A percentile compares a stretch with the other conserved stretches of the same genome.
phyloP scores from a whole-genome alignment of 2,113 vertebrate genomes.

The Carassius auratus region DNA sequence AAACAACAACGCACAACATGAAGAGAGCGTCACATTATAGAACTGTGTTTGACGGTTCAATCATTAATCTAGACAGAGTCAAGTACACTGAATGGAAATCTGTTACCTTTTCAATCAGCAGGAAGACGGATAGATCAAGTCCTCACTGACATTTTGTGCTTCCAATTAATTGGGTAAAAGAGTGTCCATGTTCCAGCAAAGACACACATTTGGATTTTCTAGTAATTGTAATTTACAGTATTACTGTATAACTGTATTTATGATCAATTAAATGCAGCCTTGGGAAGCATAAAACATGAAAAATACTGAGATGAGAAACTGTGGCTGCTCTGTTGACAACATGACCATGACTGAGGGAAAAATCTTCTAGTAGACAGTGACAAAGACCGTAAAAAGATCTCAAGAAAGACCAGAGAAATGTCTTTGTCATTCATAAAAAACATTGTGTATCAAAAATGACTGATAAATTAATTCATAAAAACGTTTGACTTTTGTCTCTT shows the following conservation, averaged over 20 bases:
- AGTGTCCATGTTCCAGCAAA: not conserved
- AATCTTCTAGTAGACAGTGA: too few species aligned
- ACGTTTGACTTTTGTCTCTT: constrained; percentile 48
- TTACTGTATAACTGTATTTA: not conserved
- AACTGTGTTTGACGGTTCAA: not conserved
- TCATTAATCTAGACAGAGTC: not conserved
- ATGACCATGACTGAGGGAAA: constrained; percentile 14
- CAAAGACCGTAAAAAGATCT: not conserved
- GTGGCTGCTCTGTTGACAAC: constrained; percentile 27
- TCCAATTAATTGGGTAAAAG: not conserved
- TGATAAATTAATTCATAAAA: constrained; percentile 26
- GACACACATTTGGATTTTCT: not conserved
- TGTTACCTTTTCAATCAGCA: not conserved
- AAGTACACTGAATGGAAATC: not conserved
- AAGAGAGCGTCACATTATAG: not conserved
- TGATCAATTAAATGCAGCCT: not conserved
- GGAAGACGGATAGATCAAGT: not conserved
- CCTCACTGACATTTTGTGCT: constrained; percentile 4
- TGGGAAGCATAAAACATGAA: not conserved
- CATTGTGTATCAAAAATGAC: too few species aligned
- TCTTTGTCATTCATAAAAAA: not conserved
- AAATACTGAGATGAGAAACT: constrained; percentile 4
- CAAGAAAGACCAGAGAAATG: constrained; percentile 18
- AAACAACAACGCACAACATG: not conserved
- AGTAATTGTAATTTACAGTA: not conserved